phyloP scores from a whole-genome alignment of 2,113 vertebrate species.

The Psephotus haematonotus region DNA sequence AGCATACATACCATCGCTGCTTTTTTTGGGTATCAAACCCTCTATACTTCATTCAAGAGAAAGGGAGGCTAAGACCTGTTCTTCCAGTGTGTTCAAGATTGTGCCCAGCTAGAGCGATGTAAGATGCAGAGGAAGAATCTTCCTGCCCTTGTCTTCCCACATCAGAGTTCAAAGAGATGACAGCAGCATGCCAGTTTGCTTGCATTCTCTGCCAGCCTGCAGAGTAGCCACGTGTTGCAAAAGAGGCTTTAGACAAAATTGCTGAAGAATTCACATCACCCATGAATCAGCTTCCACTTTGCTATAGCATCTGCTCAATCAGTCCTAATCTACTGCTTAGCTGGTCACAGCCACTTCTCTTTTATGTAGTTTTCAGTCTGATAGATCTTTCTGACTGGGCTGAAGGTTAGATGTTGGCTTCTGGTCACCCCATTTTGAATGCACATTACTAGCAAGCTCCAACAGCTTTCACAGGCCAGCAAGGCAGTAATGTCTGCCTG shows the following conservation, averaged over 20 bases:
- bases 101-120: not conserved
- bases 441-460: not conserved
- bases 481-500: not conserved
- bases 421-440: not conserved
- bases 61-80: not conserved
- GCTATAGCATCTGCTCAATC: not conserved
- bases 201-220: not conserved
- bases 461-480: not conserved
- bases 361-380: not conserved
- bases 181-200: not conserved
- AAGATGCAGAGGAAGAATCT: not conserved
- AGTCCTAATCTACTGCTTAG: not conserved
- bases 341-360: not conserved
- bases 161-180: not conserved
- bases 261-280: not conserved
- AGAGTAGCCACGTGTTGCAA: not conserved
- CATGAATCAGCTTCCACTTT: not conserved
- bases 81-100: not conserved
- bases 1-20: not conserved
- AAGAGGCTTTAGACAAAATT: not conserved
- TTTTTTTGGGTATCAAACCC: not conserved
- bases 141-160: not conserved
- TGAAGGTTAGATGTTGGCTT: not conserved
- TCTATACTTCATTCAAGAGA: not conserved
- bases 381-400: not conserved